Evolutionary conservation across 2,113 vertebrate genomes (phyloP).

Genomic region (Macaca fascicularis): DNA sequence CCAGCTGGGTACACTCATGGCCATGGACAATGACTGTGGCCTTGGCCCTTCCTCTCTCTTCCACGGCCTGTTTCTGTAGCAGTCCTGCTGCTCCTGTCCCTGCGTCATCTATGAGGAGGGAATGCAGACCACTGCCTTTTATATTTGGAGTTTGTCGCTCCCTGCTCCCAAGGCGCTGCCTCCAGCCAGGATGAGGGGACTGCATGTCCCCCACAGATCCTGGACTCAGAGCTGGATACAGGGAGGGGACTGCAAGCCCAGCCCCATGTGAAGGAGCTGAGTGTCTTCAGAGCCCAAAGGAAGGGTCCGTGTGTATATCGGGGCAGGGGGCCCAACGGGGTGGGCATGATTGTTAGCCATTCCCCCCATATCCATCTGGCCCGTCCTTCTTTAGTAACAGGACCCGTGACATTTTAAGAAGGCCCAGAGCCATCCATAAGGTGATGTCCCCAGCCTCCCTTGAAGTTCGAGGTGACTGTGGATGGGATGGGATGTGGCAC

Average conservation of each 20-base stretch:
- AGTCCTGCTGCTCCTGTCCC: rapidly evolving
- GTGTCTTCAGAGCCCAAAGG: not conserved
- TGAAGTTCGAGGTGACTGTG: not conserved
- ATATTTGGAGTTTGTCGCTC: no score
- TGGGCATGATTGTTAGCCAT: rapidly evolving
- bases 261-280: not conserved
- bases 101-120: rapidly evolving
- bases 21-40: rapidly evolving
- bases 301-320: rapidly evolving
- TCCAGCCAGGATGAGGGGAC: not conserved
- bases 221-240: rapidly evolving
- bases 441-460: not conserved
- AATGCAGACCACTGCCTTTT: rapidly evolving
- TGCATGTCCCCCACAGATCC: not conserved
- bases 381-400: not conserved
- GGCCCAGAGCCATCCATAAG: not conserved
- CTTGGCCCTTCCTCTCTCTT: rapidly evolving
- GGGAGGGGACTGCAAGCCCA: not conserved
- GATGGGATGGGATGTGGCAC: rapidly evolving
- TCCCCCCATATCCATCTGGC: rapidly evolving
- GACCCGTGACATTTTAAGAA: not conserved
- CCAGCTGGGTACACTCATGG: rapidly evolving
- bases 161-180: rapidly evolving
- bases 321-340: not conserved
- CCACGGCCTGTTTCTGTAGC: rapidly evolving